phyloP scores from a whole-genome alignment of 2,113 vertebrate species.

The Sminthopsis crassicaudata region DNA sequence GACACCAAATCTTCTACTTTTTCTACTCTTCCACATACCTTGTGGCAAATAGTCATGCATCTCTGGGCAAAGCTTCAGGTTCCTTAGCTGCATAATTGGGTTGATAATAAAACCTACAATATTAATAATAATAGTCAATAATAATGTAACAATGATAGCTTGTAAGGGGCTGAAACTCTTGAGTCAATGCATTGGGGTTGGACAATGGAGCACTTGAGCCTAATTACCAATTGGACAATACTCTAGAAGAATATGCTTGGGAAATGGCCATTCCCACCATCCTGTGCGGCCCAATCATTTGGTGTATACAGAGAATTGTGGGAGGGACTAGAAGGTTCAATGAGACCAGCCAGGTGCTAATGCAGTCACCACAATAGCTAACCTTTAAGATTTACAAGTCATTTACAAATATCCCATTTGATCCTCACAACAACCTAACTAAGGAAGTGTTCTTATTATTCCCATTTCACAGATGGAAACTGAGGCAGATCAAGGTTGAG shows the following conservation, averaged over 20 bases:
- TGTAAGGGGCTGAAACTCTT: too few relatives aligned
- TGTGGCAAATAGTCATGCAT: neutral
- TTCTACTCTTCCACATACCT: neutral
- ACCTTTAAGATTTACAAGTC: neutral
- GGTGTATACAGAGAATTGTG: too few relatives aligned
- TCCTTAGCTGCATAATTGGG: neutral
- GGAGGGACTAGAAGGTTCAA: too few relatives aligned
- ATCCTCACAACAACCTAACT: neutral
- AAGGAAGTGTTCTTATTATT: neutral
- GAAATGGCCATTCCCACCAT: too few relatives aligned
- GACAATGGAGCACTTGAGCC: too few relatives aligned
- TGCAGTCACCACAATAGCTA: too few relatives aligned
- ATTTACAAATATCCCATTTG: neutral
- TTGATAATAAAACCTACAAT: neutral
- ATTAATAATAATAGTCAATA: neutral
- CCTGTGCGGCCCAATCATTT: too few relatives aligned
- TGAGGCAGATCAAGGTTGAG: neutral
- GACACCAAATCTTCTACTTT: neutral
- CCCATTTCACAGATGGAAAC: neutral
- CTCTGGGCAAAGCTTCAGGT: neutral
- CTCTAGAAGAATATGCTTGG: too few relatives aligned
- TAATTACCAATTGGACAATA: too few relatives aligned
- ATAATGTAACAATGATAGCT: neutral
- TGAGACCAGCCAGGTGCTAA: too few relatives aligned
- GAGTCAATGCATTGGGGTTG: too few relatives aligned